These are phyloP conservation scores for Andrena trimmerana DNA, from an alignment of 2,888 invertebrate species.

Conservation along the genomic window DNA sequence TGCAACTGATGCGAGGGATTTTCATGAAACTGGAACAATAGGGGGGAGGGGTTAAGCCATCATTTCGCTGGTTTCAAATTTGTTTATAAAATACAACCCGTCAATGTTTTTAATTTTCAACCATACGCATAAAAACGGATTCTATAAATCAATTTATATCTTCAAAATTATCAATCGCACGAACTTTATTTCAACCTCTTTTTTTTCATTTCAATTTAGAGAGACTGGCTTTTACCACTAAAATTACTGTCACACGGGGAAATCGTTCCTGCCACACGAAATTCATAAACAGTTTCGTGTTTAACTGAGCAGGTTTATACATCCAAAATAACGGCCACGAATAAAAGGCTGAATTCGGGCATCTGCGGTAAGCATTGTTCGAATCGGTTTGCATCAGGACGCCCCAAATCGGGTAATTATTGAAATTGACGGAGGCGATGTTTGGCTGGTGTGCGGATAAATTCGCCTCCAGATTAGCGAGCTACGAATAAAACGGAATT, in stretches of 20 bases:
- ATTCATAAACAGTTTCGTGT: background rate
- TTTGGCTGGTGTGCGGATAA: slow-evolving; percentile 17
- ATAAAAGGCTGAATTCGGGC: background rate
- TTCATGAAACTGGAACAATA: no score
- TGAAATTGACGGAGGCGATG: slow-evolving; percentile 34
- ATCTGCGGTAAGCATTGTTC: background rate
- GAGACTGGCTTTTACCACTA: no score
- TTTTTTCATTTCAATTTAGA: no score
- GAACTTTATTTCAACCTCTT: no score
- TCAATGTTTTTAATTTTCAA: no score
- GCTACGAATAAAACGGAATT: slow-evolving; percentile 25
- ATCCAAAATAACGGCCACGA: background rate
- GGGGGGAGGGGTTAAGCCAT: no score
- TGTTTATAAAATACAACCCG: no score
- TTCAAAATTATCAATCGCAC: no score
- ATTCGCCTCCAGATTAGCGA: slow-evolving; percentile 37
- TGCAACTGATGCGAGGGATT: no score
- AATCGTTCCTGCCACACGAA: background rate
- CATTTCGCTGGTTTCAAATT: no score
- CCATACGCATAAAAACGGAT: no score
- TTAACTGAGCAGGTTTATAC: background rate
- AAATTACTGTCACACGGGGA: background rate
- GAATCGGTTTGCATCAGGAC: background rate
- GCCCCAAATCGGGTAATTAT: slow-evolving; percentile 23
- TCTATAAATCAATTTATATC: no score